A percentile compares a stretch with the other conserved stretches of the same genome.
phyloP scores from a whole-genome alignment of 2,113 vertebrate species.

The Bolborhynchus lineola region DNA sequence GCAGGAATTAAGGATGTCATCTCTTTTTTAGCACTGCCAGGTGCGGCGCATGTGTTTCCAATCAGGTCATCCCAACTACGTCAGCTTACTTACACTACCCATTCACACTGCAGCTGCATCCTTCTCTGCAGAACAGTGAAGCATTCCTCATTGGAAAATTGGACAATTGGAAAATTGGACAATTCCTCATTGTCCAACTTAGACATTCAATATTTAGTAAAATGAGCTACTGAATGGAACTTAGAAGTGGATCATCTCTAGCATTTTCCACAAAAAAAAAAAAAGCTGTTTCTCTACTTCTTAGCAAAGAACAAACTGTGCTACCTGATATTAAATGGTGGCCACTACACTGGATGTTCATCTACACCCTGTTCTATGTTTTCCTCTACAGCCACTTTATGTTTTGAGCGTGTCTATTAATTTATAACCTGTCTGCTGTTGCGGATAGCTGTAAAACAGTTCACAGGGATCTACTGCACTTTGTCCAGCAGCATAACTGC shows the following conservation, averaged over 20 bases:
- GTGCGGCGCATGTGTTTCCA: conserved; percentile 3
- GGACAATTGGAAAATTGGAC: no score
- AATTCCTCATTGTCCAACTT: not conserved
- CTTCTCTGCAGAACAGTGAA: not conserved
- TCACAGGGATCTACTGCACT: conserved; percentile 20
- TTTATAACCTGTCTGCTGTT: conserved; percentile 8
- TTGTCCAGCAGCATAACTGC: conserved; percentile 3
- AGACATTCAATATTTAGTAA: not conserved
- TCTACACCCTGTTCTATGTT: not conserved
- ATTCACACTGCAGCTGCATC: not conserved
- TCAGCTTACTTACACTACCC: not conserved
- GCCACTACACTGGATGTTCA: not conserved
- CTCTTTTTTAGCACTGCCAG: not conserved
- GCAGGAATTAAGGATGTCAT: conserved; percentile 30
- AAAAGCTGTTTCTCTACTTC: not conserved
- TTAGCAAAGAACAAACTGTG: not conserved
- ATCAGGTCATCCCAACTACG: not conserved
- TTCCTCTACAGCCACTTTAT: not conserved
- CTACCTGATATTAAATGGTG: not conserved
- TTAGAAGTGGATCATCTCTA: not conserved
- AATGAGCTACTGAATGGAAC: not conserved
- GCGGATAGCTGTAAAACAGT: conserved; percentile 41
- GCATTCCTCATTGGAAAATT: not conserved
- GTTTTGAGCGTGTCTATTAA: conserved; percentile 25
- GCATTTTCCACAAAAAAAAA: not conserved